phyloP scores from a whole-genome alignment of 2,888 invertebrate species.

The Trichogramma dendrolimi region DNA sequence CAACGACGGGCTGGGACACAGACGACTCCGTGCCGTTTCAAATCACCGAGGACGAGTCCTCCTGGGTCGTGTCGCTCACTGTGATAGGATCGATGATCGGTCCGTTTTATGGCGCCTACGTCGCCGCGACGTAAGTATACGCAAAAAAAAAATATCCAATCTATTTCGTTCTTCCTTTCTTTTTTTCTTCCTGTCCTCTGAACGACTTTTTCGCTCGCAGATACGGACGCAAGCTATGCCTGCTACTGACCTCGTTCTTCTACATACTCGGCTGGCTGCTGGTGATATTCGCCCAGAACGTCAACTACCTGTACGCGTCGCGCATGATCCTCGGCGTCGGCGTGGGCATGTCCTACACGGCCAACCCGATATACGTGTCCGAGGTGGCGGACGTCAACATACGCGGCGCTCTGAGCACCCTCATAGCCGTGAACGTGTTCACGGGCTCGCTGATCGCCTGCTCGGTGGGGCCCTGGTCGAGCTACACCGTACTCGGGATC shows the following conservation, averaged over 20 bases:
- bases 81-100: constrained; percentile 49
- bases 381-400: constrained; percentile 48
- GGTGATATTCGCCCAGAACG: constrained; percentile 40
- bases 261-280: constrained; percentile 47
- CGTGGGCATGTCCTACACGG: constrained; percentile 47
- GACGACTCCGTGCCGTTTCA: constrained; percentile 38
- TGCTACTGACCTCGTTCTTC: constrained; percentile 45
- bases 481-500: constrained; percentile 35
- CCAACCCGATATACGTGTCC: constrained; percentile 49
- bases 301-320: constrained; percentile 40
- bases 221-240: constrained; percentile 43
- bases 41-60: constrained; percentile 41
- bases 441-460: constrained; percentile 47
- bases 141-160: neutral
- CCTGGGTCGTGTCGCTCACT: constrained; percentile 47
- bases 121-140: constrained; percentile 37
- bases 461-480: constrained; percentile 44
- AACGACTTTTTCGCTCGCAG: constrained; percentile 14
- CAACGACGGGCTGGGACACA: neutral
- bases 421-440: constrained; percentile 48
- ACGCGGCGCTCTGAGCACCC: constrained; percentile 46
- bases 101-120: constrained; percentile 44
- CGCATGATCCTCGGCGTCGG: constrained; percentile 45
- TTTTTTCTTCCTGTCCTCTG: neutral
- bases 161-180: neutral